Percentiles rank a stretch among this genome's conserved stretches.
Evolutionary conservation across 2,797 vertebrate species (phyloP).

Genomic region (Gambelia wislizenii): DNA sequence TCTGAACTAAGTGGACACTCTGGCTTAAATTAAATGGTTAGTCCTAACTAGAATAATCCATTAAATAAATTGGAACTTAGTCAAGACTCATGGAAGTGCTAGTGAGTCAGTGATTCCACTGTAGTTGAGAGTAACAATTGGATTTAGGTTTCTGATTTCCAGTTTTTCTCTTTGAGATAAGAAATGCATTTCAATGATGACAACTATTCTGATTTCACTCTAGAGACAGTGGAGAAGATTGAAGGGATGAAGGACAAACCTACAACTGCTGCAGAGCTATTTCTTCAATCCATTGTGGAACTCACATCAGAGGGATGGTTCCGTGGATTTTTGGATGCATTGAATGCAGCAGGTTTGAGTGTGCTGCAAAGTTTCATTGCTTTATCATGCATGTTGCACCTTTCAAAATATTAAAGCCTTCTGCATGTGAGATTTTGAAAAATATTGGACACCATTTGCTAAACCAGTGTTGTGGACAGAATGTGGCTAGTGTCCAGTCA

Average conservation of each 20-base stretch:
- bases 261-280: constrained; percentile 54
- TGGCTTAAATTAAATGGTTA: no score
- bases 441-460: not conserved
- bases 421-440: not conserved
- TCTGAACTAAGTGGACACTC: not conserved
- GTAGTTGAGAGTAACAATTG: not conserved
- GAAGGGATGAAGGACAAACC: constrained; percentile 48
- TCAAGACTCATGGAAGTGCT: no score
- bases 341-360: constrained; percentile 59
- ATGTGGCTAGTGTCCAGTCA: not conserved
- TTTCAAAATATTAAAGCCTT: not conserved
- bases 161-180: not conserved
- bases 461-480: not conserved
- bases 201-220: constrained; percentile 31
- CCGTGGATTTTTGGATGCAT: constrained; percentile 68
- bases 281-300: constrained; percentile 59
- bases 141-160: not conserved
- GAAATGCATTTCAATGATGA: not conserved
- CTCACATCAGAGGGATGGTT: constrained; percentile 70
- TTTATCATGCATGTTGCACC: not conserved
- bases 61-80: no score
- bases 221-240: constrained; percentile 63
- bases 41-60: no score
- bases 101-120: no score
- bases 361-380: not conserved